Evolutionary conservation across 2,797 vertebrate genomes (phyloP).

Genomic region (Labeo calbasu): DNA sequence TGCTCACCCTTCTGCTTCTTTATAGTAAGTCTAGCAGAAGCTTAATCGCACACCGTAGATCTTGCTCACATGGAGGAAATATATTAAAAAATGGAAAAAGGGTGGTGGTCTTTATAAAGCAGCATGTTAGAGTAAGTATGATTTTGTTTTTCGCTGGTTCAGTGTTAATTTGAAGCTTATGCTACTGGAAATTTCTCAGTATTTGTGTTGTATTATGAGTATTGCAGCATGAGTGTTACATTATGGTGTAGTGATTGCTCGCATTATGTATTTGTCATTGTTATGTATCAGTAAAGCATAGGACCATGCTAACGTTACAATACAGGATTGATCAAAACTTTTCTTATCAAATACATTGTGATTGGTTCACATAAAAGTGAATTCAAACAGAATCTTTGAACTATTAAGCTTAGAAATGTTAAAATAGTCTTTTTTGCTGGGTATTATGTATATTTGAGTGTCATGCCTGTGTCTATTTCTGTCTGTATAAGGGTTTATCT

Average conservation of each 20-base stretch:
- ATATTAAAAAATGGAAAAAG: slow-evolving; percentile 14
- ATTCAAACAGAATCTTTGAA: background rate
- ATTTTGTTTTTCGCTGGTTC: background rate
- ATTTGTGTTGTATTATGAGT: slow-evolving; percentile 3
- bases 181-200: background rate
- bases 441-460: background rate
- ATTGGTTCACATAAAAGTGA: background rate
- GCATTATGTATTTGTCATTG: slow-evolving; percentile 8
- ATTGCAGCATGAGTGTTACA: background rate
- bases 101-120: slow-evolving; percentile 39
- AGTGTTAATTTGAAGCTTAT: background rate
- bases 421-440: background rate
- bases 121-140: slow-evolving; percentile 58
- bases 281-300: background rate
- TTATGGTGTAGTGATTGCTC: background rate
- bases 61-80: slow-evolving; percentile 38
- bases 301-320: background rate
- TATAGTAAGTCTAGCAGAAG: slow-evolving; percentile 43
- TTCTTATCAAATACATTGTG: background rate
- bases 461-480: slow-evolving; percentile 47
- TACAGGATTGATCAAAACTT: background rate
- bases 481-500: slow-evolving; percentile 24
- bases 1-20: slow-evolving; percentile 16
- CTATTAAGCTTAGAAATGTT: background rate
- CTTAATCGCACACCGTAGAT: slow-evolving; percentile 41